A percentile compares a stretch with the other conserved stretches of the same genome.
Conservation (phyloP, 2,113 vertebrate genomes). For the Martes martes region DNA sequence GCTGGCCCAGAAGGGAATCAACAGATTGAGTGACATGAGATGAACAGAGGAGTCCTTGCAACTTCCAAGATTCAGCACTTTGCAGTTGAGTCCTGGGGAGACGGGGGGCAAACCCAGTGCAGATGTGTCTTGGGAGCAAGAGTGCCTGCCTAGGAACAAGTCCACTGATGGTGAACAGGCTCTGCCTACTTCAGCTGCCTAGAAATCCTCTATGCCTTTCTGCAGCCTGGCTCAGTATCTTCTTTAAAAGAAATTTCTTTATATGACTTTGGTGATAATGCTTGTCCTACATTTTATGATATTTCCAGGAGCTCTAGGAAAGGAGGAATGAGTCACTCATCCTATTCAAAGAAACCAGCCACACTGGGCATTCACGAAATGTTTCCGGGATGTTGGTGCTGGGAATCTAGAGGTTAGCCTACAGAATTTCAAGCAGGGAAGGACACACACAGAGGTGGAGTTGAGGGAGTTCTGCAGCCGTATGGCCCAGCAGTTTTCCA, state of each 20-base stretch:
- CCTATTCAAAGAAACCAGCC: conserved; percentile 34
- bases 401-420: background rate
- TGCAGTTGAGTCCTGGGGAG: background rate
- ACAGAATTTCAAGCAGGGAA: background rate
- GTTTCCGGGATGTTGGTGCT: background rate
- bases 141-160: too few species aligned
- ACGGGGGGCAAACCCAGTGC: accelerated
- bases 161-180: accelerated
- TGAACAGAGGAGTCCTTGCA: background rate
- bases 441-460: accelerated
- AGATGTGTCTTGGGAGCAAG: background rate
- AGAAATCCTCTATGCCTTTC: background rate
- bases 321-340: conserved; percentile 47
- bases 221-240: background rate
- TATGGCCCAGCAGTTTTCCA: background rate
- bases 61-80: background rate
- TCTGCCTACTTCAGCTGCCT: background rate
- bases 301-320: conserved; percentile 39
- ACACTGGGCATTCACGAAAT: background rate
- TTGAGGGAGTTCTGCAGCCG: background rate
- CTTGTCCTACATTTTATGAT: background rate
- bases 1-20: background rate
- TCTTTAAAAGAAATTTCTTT: background rate
- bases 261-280: background rate
- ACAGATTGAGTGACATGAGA: background rate